Percentiles rank a stretch among this genome's conserved stretches.
phyloP scores from a whole-genome alignment of 2,113 vertebrate species.

The Noturus placidus region DNA sequence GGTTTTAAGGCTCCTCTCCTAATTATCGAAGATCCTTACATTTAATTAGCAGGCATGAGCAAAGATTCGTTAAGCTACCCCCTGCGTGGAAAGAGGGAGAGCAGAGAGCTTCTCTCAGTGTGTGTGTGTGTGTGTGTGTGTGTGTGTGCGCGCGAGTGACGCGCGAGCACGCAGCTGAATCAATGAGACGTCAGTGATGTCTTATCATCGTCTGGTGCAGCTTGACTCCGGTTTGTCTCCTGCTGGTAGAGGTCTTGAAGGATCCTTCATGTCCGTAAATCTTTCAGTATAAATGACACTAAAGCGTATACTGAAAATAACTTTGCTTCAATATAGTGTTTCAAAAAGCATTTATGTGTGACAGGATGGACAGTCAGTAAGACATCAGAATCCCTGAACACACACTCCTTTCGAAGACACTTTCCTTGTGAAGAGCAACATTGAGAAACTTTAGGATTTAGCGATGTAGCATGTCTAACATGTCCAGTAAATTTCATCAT shows the following conservation, averaged over 20 bases:
- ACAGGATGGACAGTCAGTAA: not conserved
- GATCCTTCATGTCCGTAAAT: conserved; percentile 6
- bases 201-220: conserved; percentile 54
- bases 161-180: conserved; percentile 50
- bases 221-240: conserved; percentile 13
- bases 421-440: not conserved
- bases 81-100: conserved; percentile 2
- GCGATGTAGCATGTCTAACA: not conserved
- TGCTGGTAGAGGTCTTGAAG: conserved; percentile 36
- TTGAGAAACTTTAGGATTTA: not conserved
- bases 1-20: not conserved
- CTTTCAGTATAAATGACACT: not conserved
- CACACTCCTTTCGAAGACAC: not conserved
- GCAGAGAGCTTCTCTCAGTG: not conserved
- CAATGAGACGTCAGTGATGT: conserved; percentile 58
- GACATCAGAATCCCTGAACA: not conserved
- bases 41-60: conserved; percentile 26
- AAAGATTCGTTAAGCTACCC: conserved; percentile 17
- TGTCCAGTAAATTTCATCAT: not conserved
- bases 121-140: conserved; percentile 24
- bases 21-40: conserved; percentile 22
- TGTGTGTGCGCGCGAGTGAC: conserved; percentile 35
- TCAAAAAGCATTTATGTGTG: not conserved
- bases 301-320: not conserved
- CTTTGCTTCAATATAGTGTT: not conserved